Evolutionary conservation across 2,888 invertebrate species (phyloP).

Genomic region (Tachina fera): DNA sequence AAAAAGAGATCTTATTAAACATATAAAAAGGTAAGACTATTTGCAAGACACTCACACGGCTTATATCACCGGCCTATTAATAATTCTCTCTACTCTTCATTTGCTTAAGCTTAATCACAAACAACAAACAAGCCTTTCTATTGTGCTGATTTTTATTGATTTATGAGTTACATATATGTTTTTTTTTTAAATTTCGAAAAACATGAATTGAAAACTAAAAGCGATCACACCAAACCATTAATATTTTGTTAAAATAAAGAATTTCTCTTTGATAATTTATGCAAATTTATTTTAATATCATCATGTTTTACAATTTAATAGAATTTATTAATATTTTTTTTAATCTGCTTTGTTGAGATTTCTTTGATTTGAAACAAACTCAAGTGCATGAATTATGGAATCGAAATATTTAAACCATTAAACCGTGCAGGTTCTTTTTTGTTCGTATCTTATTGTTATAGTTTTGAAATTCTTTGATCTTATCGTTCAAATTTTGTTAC

Average conservation of each 20-base stretch:
- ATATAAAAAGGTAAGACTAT: too few species aligned
- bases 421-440: constrained; percentile 9
- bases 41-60: too few species aligned
- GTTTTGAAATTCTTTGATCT: constrained; percentile 65
- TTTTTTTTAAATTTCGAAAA: background rate
- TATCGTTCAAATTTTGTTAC: constrained; percentile 31
- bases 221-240: constrained; percentile 2
- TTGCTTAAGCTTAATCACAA: too few species aligned
- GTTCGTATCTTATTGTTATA: constrained; percentile 16
- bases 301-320: constrained; percentile 24
- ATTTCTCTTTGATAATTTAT: constrained; percentile 59
- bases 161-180: constrained; percentile 6
- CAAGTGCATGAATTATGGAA: constrained; percentile 40
- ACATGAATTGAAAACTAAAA: background rate
- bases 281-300: constrained; percentile 22
- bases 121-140: too few species aligned
- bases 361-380: constrained; percentile 21
- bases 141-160: constrained; percentile 31
- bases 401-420: background rate
- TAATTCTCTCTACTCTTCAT: too few species aligned
- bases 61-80: too few species aligned
- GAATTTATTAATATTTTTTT: constrained; percentile 32
- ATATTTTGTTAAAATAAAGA: constrained; percentile 49
- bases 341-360: constrained; percentile 33
- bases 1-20: too few species aligned